phyloP scores from a whole-genome alignment of 2,888 invertebrate genomes.

The Saturnia japonica region DNA sequence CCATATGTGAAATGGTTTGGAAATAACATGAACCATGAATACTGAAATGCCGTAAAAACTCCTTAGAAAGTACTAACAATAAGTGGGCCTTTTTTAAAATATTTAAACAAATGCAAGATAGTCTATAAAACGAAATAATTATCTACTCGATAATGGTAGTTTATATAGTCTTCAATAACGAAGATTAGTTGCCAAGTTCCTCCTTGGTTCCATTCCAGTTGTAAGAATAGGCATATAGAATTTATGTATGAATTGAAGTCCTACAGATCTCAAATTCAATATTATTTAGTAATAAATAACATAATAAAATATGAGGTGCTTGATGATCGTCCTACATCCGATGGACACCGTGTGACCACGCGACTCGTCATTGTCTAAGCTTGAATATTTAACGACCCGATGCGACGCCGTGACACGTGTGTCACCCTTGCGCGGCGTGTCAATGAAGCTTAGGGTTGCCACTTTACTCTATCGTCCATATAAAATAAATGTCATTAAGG shows the following conservation, averaged over 20 bases:
- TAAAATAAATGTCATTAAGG: neutral
- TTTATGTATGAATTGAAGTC: neutral
- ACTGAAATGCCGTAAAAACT: no score
- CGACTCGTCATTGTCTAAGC: constrained; percentile 40
- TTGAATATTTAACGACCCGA: constrained; percentile 35
- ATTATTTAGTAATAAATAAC: neutral
- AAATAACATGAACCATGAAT: no score
- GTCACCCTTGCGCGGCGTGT: constrained; percentile 29
- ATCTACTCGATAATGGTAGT: no score
- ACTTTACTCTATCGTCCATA: neutral
- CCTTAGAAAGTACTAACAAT: no score
- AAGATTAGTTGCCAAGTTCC: no score
- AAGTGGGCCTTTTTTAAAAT: no score
- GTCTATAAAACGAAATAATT: no score
- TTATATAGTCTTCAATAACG: no score
- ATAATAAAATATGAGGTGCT: constrained; percentile 25
- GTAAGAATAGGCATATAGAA: neutral
- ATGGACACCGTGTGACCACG: constrained; percentile 22
- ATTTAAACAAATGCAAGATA: no score
- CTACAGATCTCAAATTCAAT: neutral
- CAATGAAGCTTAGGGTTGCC: constrained; percentile 29
- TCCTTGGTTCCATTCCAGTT: no score
- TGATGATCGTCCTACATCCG: constrained; percentile 41
- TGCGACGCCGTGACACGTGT: constrained; percentile 28
- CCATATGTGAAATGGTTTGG: no score